Conservation (phyloP, 2,113 vertebrate genomes). For the Ailurus styani region DNA sequence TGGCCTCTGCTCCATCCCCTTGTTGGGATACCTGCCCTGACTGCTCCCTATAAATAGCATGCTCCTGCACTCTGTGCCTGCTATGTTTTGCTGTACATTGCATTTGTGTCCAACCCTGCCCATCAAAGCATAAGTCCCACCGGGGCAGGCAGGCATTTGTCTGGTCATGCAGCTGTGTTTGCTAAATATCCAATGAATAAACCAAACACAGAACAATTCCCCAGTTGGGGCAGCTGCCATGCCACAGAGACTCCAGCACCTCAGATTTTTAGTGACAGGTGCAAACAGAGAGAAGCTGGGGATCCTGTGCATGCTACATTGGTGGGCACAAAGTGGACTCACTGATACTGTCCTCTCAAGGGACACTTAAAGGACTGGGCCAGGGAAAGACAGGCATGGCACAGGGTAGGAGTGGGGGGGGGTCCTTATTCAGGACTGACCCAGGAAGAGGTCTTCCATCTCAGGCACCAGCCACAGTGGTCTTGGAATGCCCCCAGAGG, state of each 20-base stretch:
- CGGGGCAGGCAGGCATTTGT: neutral
- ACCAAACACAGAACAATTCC: no score
- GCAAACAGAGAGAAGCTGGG: neutral
- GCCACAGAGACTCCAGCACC: fast-evolving
- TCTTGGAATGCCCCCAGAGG: neutral
- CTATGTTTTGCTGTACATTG: neutral
- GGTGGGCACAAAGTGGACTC: neutral
- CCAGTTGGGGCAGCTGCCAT: neutral
- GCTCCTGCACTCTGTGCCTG: neutral
- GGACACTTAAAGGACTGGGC: neutral
- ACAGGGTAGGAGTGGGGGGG: neutral
- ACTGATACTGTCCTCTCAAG: neutral
- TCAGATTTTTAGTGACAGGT: neutral
- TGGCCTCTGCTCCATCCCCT: neutral
- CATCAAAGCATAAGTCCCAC: neutral
- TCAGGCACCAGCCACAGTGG: neutral
- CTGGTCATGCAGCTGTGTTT: neutral
- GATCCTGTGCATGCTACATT: no score
- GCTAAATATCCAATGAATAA: neutral
- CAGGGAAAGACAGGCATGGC: neutral
- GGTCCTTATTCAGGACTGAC: neutral
- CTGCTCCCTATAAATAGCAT: neutral
- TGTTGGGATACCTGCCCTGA: neutral
- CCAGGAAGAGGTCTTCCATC: neutral
- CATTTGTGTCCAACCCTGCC: neutral